These are phyloP conservation scores for Campopleginae sp. DNA, from an alignment of 2,888 invertebrate species.

Conservation along the genomic window DNA sequence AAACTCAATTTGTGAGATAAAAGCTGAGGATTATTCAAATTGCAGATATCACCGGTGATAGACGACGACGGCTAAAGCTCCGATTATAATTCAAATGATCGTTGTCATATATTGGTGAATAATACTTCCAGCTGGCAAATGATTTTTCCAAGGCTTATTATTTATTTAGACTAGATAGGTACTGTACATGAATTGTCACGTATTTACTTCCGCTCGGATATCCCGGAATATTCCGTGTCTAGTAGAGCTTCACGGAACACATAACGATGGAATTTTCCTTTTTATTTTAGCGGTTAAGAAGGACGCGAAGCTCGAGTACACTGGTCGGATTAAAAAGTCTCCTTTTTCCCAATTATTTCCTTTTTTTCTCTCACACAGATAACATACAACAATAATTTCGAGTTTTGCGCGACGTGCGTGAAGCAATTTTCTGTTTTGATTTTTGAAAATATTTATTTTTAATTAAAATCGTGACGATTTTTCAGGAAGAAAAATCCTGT, in stretches of 20 bases:
- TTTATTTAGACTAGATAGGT: slow-evolving; percentile 77
- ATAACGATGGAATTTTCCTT: slow-evolving; percentile 70
- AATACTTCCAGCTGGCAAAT: slow-evolving; percentile 45
- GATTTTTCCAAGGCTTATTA: slow-evolving; percentile 66
- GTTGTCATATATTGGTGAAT: background rate
- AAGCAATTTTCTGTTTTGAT: slow-evolving; percentile 39
- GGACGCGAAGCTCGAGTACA: slow-evolving; percentile 68
- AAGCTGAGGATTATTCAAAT: slow-evolving; percentile 49
- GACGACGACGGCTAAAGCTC: slow-evolving; percentile 71
- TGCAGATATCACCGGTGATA: slow-evolving; percentile 80
- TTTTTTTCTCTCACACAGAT: slow-evolving; percentile 55
- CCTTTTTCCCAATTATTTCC: slow-evolving; percentile 18
- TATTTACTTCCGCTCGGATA: slow-evolving; percentile 64
- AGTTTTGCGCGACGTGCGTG: slow-evolving; percentile 58
- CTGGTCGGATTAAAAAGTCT: slow-evolving; percentile 52
- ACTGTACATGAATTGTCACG: slow-evolving; percentile 75
- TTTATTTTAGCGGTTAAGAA: slow-evolving; percentile 63
- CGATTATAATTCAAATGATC: background rate
- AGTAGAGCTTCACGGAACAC: slow-evolving; percentile 65
- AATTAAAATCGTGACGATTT: slow-evolving; percentile 47
- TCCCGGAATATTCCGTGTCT: slow-evolving; percentile 58
- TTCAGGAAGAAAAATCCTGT: slow-evolving; percentile 34
- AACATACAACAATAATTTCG: slow-evolving; percentile 63
- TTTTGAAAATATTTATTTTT: background rate
- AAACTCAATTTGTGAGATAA: background rate